Base-by-base conservation (phyloP, 2,888 invertebrate genomes). In the Tenthredo mesomela region DNA sequence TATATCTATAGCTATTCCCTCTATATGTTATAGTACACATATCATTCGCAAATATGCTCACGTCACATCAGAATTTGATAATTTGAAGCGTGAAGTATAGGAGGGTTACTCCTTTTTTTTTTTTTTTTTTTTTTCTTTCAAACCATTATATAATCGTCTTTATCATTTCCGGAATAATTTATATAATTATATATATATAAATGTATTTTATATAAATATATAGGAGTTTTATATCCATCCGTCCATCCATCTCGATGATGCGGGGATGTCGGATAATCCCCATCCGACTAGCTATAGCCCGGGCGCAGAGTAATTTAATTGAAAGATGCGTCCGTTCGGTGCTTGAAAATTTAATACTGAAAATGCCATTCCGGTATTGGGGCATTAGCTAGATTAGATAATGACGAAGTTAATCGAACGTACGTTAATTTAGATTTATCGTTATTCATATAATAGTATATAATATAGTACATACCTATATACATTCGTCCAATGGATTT, bases 291-390 rank as follows among this genome's bases (percentile, higher is more conserved):
- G 70, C 43, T n/a, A 73, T n/a, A 73, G 70, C 18, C 70, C 2
- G 12, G 29, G 33, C 15, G 37, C 43, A 25, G 40, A 61, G 80
- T 80, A 80, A 80, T 80, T 80, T 80, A 80, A 80, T 80, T 80
- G 80, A 80, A 80, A 80, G 80, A 80, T 80, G 80, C 80, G 80
- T 80, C 80, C 80, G 80, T 80, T 80, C 61, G 80, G 80, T 80
- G 61, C 80, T 80, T 80, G 61, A 80, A 80, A 80, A 80, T 80
- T 80, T 80, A 80, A 80, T 80, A 80, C 80, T 80, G 80, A 80
- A 80, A 80, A 80, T 80, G 61, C 80, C 80, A 80, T 80, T 80
- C 80, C 80, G 58, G 58, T 40, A 50, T 80, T 80, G n/a, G 80
- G 80, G 80, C 80, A 80, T 80, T 80, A 80, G 80, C 80, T 80